Percentiles rank a stretch among this genome's conserved stretches.
phyloP scores from a whole-genome alignment of 2,797 vertebrate genomes.

The Chelonia mydas region DNA sequence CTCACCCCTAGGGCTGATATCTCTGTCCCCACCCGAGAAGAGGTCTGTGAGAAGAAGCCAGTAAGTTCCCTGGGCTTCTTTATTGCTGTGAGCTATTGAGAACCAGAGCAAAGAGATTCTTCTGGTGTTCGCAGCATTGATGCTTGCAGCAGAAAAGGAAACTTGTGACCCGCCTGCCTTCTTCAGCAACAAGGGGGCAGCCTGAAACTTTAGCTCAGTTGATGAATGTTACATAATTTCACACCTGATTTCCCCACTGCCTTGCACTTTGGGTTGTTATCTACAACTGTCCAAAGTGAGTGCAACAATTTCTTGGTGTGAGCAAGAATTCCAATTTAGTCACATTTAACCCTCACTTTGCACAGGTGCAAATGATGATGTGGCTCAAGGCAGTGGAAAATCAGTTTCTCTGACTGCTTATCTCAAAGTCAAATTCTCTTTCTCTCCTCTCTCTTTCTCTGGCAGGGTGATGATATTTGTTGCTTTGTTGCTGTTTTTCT shows the following conservation, averaged over 20 bases:
- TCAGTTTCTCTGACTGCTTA: not conserved
- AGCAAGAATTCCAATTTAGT: not conserved
- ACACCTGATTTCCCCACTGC: not conserved
- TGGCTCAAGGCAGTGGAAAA: not conserved
- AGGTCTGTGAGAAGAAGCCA: not conserved
- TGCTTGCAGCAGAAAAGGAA: not conserved
- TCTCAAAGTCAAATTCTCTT: not conserved
- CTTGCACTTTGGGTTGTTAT: not conserved
- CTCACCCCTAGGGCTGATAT: not conserved
- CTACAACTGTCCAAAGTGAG: not conserved
- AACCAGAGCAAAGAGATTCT: not conserved
- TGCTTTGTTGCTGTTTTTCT: not conserved
- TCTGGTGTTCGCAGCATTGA: not conserved
- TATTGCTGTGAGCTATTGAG: not conserved
- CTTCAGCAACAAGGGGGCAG: not conserved
- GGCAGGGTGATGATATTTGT: not conserved
- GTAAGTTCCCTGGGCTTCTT: not conserved
- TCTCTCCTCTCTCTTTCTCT: not conserved
- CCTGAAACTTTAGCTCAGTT: not conserved
- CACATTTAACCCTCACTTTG: not conserved
- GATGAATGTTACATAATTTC: not conserved
- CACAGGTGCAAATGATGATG: not conserved
- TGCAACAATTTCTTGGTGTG: not conserved
- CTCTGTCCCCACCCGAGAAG: not conserved
- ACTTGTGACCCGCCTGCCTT: not conserved